A percentile compares a stretch with the other conserved stretches of the same genome.
These are phyloP conservation scores for Copidosoma floridanum DNA, from an alignment of 1,140 invertebrate genomes.

Conservation along the genomic window DNA sequence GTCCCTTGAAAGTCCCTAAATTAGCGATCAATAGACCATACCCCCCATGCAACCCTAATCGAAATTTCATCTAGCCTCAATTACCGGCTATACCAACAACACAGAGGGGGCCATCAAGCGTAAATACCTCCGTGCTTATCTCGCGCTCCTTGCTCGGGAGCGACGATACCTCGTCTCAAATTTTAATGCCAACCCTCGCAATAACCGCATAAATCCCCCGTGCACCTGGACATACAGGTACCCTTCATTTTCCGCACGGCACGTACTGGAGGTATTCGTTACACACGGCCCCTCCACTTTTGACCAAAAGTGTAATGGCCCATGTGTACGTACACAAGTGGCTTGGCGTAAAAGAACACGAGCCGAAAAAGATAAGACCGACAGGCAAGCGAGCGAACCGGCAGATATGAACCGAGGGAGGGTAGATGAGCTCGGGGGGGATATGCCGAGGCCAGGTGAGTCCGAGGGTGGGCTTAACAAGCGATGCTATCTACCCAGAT, in stretches of 20 bases:
- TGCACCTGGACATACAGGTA: no score
- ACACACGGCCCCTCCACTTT: no score
- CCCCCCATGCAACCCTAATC: no score
- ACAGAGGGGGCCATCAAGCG: not conserved
- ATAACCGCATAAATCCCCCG: conserved; percentile 4
- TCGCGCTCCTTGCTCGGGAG: not conserved
- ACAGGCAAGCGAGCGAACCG: not conserved
- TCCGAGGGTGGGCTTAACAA: conserved; percentile 33
- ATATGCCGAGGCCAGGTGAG: not conserved
- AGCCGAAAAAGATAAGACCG: conserved; percentile 12
- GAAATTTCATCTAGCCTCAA: no score
- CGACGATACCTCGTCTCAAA: conserved; percentile 11
- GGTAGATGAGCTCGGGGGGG: conserved; percentile 8
- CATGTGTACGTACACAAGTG: not conserved
- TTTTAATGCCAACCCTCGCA: conserved; percentile 6
- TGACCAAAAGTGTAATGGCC: not conserved
- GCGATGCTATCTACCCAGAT: conserved; percentile 38
- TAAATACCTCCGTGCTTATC: not conserved
- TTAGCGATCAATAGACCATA: no score
- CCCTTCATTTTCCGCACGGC: not conserved
- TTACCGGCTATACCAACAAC: no score
- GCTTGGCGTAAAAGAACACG: not conserved
- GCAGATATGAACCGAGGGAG: not conserved
- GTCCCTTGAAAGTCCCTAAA: no score
- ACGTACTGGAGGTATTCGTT: no score